Percentiles rank a stretch among this genome's conserved stretches.
Evolutionary conservation across 30 jellyfish, hydroid and myxozoan genomes (phyloP).

Genomic region (Phacellophora camtschatica): DNA sequence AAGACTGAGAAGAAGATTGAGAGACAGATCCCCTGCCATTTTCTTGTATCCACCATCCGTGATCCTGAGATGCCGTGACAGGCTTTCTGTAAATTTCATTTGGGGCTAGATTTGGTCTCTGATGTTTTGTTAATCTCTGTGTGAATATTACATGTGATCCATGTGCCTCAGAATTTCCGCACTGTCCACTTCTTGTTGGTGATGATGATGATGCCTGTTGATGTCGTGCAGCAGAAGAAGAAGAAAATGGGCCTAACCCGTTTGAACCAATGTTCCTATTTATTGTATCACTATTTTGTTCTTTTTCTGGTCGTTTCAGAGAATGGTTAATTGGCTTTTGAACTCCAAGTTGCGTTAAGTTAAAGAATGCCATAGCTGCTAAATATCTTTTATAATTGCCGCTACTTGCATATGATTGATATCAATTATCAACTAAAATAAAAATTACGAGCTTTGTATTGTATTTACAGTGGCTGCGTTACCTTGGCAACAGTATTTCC

Average conservation of each 20-base stretch:
- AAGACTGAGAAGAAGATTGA: constrained; percentile 16
- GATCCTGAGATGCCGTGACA: constrained; percentile 82
- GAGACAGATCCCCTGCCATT: no score
- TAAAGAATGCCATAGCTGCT: constrained; percentile 82
- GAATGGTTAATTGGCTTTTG: constrained; percentile 67
- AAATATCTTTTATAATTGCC: no score
- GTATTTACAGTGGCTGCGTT: neutral
- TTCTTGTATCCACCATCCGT: constrained; percentile 91
- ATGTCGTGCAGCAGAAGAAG: neutral
- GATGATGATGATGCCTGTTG: neutral
- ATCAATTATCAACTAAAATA: no score
- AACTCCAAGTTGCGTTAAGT: constrained; percentile 80
- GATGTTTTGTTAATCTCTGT: constrained; percentile 79
- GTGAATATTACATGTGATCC: constrained; percentile 72
- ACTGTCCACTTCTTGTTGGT: neutral
- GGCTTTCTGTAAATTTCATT: constrained; percentile 83
- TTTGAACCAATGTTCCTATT: neutral
- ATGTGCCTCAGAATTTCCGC: constrained; percentile 52
- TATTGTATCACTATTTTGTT: neutral
- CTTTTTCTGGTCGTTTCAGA: neutral
- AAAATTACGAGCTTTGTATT: no score
- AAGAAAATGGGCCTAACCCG: neutral
- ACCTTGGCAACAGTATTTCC: neutral
- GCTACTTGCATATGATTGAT: no score
- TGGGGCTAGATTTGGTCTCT: constrained; percentile 80